Evolutionary conservation across 2,888 invertebrate genomes (phyloP).

Genomic region (Dicycla oo): DNA sequence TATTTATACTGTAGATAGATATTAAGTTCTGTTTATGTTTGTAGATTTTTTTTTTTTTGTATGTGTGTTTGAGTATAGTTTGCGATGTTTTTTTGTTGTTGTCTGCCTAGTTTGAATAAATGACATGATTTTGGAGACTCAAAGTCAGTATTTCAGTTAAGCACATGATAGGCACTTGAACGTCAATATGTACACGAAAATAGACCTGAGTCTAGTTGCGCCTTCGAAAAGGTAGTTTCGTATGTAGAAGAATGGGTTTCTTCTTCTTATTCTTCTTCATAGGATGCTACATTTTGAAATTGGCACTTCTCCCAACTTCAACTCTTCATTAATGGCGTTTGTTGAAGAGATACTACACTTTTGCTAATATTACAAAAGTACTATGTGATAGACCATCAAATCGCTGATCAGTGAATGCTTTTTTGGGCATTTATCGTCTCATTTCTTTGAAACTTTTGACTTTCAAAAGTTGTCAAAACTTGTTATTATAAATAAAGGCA

Average conservation of each 20-base stretch:
- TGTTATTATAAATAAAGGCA: too few relatives aligned
- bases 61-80: too few relatives aligned
- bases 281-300: not conserved
- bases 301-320: not conserved
- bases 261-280: not conserved
- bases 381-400: not conserved
- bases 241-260: not conserved
- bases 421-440: not conserved
- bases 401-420: not conserved
- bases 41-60: too few relatives aligned
- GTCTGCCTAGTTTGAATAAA: too few relatives aligned
- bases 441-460: not conserved
- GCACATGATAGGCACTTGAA: not conserved
- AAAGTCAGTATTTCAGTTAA: not conserved
- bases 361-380: not conserved
- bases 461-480: too few relatives aligned
- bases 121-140: not conserved
- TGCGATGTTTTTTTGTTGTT: too few relatives aligned
- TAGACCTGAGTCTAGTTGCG: not conserved
- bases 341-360: not conserved
- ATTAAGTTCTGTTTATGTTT: too few relatives aligned
- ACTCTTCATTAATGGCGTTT: not conserved
- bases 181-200: not conserved
- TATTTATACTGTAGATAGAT: too few relatives aligned
- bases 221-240: not conserved